Percentiles rank a stretch among this genome's conserved stretches.
These are phyloP conservation scores for Lerista edwardsae DNA, from an alignment of 2,797 vertebrate species.

Conservation along the genomic window DNA sequence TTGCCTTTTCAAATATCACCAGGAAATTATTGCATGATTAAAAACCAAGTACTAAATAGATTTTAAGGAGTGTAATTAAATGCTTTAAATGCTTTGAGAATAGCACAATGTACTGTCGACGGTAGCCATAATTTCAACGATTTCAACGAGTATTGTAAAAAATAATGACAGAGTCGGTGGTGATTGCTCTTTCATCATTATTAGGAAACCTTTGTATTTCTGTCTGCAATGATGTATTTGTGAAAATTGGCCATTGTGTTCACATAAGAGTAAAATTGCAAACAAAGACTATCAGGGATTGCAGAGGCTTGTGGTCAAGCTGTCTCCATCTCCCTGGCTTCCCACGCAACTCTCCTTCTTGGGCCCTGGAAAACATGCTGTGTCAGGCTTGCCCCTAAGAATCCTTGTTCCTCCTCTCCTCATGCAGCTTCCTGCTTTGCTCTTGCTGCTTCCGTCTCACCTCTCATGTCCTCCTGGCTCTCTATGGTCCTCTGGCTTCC, in stretches of 20 bases:
- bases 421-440: no score
- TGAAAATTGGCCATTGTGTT: background rate
- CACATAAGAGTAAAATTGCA: background rate
- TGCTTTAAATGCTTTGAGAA: background rate
- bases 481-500: no score
- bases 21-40: constrained; percentile 7
- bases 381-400: no score
- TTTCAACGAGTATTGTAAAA: background rate
- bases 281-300: background rate
- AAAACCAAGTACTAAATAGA: background rate
- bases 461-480: no score
- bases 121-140: background rate
- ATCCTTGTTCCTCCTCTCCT: no score
- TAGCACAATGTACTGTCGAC: background rate
- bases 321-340: no score
- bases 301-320: no score
- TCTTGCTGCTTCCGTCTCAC: no score
- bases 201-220: constrained; percentile 22
- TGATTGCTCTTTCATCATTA: background rate
- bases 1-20: background rate
- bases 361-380: no score
- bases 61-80: constrained; percentile 16
- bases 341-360: no score
- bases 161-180: background rate
- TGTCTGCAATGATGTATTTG: background rate